These are phyloP conservation scores for Nesoenas mayeri DNA, from an alignment of 2,113 vertebrate species.

Conservation along the genomic window DNA sequence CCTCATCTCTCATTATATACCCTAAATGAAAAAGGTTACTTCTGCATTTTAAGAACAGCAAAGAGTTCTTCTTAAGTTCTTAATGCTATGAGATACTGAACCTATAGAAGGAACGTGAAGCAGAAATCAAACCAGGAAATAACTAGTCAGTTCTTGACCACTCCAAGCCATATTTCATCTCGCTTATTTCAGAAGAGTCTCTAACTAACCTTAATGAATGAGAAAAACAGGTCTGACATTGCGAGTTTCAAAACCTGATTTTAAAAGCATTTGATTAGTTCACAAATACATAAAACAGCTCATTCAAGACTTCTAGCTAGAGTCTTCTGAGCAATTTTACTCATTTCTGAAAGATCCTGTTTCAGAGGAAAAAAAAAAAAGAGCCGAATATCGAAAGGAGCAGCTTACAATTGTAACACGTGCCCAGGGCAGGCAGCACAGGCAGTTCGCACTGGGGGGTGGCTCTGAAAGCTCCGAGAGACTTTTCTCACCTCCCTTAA, in stretches of 20 bases:
- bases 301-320: neutral
- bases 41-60: neutral
- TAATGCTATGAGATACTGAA: neutral
- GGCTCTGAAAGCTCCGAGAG: neutral
- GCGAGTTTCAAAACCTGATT: neutral
- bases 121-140: constrained; percentile 40
- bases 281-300: neutral
- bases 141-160: neutral
- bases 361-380: neutral
- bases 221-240: neutral
- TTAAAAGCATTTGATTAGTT: neutral
- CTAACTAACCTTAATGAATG: neutral
- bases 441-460: neutral
- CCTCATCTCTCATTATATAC: neutral
- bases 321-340: neutral
- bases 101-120: neutral
- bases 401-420: neutral
- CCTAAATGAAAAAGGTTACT: neutral
- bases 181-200: neutral
- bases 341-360: neutral
- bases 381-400: neutral
- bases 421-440: neutral
- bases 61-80: neutral
- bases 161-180: neutral
- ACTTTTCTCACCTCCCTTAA: neutral